Evolutionary conservation across 1,140 invertebrate genomes (phyloP).

Genomic region (Thalassaphorura encarpata): DNA sequence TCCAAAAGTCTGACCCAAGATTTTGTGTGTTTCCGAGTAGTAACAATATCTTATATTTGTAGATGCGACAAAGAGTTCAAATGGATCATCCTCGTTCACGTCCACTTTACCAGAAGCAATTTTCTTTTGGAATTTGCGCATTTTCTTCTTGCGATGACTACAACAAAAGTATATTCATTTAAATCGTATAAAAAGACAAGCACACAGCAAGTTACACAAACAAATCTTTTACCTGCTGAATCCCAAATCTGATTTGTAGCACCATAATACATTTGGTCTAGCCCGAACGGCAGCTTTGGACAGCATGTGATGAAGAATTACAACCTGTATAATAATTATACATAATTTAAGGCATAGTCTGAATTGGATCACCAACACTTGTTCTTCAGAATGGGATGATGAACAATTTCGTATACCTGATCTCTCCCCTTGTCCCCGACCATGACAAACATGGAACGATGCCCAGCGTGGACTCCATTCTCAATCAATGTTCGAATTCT

Average conservation of each 20-base stretch:
- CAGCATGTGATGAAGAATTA: slow-evolving; percentile 94
- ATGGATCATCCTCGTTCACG: slow-evolving; percentile 90
- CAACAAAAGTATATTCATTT: slow-evolving; percentile 30
- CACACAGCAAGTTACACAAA: neutral
- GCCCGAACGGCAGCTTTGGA: slow-evolving; percentile 87
- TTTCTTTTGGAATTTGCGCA: slow-evolving; percentile 76
- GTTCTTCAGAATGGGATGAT: no score
- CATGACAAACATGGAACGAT: slow-evolving; percentile 87
- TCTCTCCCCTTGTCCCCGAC: slow-evolving; percentile 93
- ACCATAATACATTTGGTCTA: slow-evolving; percentile 91
- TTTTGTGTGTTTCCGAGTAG: slow-evolving; percentile 95
- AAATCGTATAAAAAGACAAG: neutral
- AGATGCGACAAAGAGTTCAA: slow-evolving; percentile 91
- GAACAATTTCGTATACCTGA: slow-evolving; percentile 69
- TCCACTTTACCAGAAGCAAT: slow-evolving; percentile 78
- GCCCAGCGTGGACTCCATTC: slow-evolving; percentile 81
- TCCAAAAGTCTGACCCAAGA: slow-evolving; percentile 94
- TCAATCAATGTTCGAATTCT: slow-evolving; percentile 90
- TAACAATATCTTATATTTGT: slow-evolving; percentile 97
- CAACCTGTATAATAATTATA: slow-evolving; percentile 51
- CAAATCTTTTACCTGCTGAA: slow-evolving; percentile 63
- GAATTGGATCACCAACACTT: slow-evolving; percentile 7
- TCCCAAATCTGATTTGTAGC: slow-evolving; percentile 94
- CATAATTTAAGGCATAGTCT: neutral
- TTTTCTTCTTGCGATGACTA: slow-evolving; percentile 87